Conservation (phyloP, 2,113 vertebrate genomes). For the Caracal caracal region DNA sequence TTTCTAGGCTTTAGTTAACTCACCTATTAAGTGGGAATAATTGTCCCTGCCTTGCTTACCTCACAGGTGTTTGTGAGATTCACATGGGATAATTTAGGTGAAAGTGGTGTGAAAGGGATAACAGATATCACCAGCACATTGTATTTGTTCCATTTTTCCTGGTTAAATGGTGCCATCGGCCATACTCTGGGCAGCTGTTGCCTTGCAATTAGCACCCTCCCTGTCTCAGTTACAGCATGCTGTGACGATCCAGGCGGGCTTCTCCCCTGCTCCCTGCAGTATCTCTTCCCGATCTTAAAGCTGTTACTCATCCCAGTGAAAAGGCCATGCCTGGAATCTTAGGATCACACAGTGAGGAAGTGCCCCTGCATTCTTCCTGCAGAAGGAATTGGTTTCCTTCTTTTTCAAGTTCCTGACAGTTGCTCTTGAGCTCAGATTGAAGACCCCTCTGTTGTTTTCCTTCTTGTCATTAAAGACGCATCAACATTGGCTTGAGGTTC, state of each 20-base stretch:
- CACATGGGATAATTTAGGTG: background rate
- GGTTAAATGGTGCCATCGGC: background rate
- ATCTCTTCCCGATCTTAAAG: background rate
- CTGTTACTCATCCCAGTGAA: background rate
- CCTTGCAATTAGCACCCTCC: background rate
- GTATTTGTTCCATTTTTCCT: background rate
- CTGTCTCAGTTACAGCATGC: background rate
- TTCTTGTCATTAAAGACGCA: constrained; percentile 85
- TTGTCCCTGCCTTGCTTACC: background rate
- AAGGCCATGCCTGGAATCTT: constrained; percentile 42
- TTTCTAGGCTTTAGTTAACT: constrained; percentile 1
- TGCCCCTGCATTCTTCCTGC: constrained; percentile 36
- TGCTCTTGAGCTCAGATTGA: constrained; percentile 24
- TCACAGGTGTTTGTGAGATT: background rate
- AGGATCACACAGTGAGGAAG: constrained; percentile 33
- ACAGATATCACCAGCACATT: background rate
- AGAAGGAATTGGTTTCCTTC: constrained; percentile 32
- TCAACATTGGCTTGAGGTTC: constrained; percentile 92
- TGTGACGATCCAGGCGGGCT: background rate
- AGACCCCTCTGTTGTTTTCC: constrained; percentile 41
- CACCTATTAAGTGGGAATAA: background rate
- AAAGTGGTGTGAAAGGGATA: constrained; percentile 10
- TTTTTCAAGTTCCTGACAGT: constrained; percentile 36
- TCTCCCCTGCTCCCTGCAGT: background rate
- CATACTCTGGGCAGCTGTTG: background rate